phyloP scores from a whole-genome alignment of 2,888 invertebrate genomes.

The Noctua pronuba region DNA sequence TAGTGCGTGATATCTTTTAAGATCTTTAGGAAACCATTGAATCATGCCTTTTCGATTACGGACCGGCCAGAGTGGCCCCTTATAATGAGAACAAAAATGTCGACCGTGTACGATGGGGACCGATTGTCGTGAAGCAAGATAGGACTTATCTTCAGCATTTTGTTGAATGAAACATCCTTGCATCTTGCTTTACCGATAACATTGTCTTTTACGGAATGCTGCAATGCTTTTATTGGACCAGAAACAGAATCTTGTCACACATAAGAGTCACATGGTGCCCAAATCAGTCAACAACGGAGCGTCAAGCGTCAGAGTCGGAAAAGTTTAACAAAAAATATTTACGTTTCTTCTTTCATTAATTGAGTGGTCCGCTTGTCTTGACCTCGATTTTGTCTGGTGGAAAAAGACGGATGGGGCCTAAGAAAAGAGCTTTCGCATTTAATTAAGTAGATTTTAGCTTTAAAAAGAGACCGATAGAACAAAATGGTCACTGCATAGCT shows the following conservation, averaged over 20 bases:
- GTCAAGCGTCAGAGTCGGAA: background rate
- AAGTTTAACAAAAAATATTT: background rate
- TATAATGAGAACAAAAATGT: conserved; percentile 24
- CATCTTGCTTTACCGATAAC: conserved; percentile 8
- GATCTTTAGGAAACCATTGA: conserved; percentile 14
- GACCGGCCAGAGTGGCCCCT: background rate
- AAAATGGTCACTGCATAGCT: background rate
- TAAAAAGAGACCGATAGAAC: background rate
- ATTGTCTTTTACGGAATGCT: conserved; percentile 16
- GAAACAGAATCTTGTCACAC: conserved; percentile 10
- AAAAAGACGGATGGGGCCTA: background rate
- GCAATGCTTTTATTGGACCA: conserved; percentile 2
- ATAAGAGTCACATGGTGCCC: background rate
- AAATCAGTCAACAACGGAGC: background rate
- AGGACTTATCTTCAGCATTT: conserved; percentile 9
- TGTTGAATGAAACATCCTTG: conserved; percentile 24
- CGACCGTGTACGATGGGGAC: background rate
- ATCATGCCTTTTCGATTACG: conserved; percentile 17
- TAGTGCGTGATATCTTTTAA: conserved; percentile 2
- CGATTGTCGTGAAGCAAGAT: conserved; percentile 1
- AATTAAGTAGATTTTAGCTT: background rate
- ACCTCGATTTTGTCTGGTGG: background rate
- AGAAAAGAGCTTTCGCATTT: conserved; percentile 5
- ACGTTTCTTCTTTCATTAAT: conserved; percentile 5
- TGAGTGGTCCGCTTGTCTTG: conserved; percentile 2